Evolutionary conservation across 2,888 invertebrate genomes (phyloP), one percentile per base, ranked within the genome.

Genomic region (Furcula furcula): DNA sequence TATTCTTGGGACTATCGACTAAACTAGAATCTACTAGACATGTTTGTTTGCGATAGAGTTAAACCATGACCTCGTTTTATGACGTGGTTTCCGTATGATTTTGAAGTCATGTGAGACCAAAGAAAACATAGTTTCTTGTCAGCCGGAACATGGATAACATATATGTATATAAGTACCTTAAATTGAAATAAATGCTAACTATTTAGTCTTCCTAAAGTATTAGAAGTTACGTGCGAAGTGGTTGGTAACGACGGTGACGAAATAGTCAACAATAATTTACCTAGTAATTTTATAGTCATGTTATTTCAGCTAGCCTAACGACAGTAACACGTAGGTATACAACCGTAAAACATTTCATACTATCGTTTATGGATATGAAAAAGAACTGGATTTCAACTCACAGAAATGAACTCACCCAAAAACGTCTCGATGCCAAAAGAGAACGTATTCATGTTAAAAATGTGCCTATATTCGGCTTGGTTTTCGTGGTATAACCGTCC

Each of bases 341-440:
- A 16, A 16, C 3, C 3, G 16, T 4, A 3, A 16, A n/a, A n/a
- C n/a, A n/a, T n/a, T n/a, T n/a, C n/a, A n/a, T n/a, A n/a, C n/a
- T n/a, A n/a, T n/a, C n/a, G n/a, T n/a, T n/a, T n/a, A n/a, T n/a
- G n/a, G n/a, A n/a, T n/a, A n/a, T n/a, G n/a, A n/a, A 44, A 59
- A 74, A 74, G 73, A 71, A 63, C 40, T 44, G 65, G 74, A 60
- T 67, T 70, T 60, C 61, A 64, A 59, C 69, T 55, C 60, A 50
- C 59, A 62, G 64, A 62, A 72, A 60, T 74, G 51, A 55, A 43
- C 55, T 34, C 50, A 34, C 23, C 78, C 79, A 65, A 76, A 79
- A 74, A 64, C 41, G 77, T 73, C 38, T 39, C 41, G 57, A 60
- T 49, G 50, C 58, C 61, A 58, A 58, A 58, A 53, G 38, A 46